A percentile compares a stretch with the other conserved stretches of the same genome.
Conservation (phyloP, 2,888 invertebrate genomes). For the Drosophila mimica region DNA sequence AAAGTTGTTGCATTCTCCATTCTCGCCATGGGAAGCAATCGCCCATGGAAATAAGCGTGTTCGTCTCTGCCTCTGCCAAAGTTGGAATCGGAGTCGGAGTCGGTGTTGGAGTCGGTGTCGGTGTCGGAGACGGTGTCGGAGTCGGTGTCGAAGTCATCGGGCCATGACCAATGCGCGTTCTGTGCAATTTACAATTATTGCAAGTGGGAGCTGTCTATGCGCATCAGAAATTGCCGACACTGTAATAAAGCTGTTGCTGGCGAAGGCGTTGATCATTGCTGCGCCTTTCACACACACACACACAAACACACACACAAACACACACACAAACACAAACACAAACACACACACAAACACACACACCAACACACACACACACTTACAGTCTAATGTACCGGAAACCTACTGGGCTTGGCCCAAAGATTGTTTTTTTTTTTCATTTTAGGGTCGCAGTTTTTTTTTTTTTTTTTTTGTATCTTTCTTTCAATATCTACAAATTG, state of each 20-base stretch:
- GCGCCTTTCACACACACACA: constrained; percentile 42
- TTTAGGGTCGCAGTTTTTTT: constrained; percentile 23
- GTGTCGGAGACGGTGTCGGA: not conserved
- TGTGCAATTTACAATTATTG: constrained; percentile 58
- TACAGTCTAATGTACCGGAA: constrained; percentile 34
- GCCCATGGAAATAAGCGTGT: constrained; percentile 11
- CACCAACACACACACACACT: constrained; percentile 15
- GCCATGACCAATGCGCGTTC: constrained; percentile 45
- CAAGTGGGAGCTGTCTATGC: constrained; percentile 46
- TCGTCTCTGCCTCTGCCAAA: not conserved
- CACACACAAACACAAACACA: constrained; percentile 13
- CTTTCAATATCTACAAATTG: constrained; percentile 32
- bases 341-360: constrained; percentile 15
- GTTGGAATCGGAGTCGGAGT: not conserved
- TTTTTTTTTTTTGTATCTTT: constrained; percentile 1
- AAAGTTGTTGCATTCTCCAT: constrained; percentile 27
- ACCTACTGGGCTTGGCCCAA: constrained; percentile 44
- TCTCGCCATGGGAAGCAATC: constrained; percentile 29
- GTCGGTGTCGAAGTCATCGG: constrained; percentile 13
- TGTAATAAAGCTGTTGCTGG: constrained; percentile 1
- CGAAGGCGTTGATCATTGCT: constrained; percentile 44
- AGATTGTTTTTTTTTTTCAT: constrained; percentile 19
- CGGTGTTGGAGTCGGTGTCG: not conserved
- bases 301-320: constrained; percentile 16
- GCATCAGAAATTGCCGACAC: constrained; percentile 39